Evolutionary conservation across 2,888 invertebrate species (phyloP).

Genomic region (Allophyes oxyacanthae): DNA sequence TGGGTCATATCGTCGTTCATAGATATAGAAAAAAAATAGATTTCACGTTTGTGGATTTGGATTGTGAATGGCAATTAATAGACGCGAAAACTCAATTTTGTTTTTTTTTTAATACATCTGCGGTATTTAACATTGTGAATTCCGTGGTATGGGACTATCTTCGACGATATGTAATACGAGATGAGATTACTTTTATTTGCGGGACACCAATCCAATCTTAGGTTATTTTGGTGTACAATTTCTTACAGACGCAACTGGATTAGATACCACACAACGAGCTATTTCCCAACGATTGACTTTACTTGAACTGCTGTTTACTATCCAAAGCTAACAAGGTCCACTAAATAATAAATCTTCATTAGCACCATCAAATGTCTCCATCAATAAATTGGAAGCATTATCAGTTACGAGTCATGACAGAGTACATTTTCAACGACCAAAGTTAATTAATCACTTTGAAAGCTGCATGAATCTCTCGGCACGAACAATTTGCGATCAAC

Average conservation of each 20-base stretch:
- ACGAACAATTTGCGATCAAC: slow-evolving; percentile 43
- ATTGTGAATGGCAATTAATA: too few species aligned
- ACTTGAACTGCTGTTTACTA: slow-evolving; percentile 8
- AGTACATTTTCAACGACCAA: slow-evolving; percentile 31
- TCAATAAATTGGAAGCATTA: slow-evolving; percentile 38
- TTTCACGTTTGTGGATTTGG: too few species aligned
- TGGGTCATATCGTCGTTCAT: too few species aligned
- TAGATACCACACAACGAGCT: too few species aligned
- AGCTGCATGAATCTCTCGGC: slow-evolving; percentile 49
- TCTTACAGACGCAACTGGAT: too few species aligned
- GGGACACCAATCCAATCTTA: slow-evolving; percentile 16
- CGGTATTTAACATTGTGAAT: too few species aligned
- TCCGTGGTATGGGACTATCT: too few species aligned
- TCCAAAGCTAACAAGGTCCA: slow-evolving; percentile 12
- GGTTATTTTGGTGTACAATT: slow-evolving; percentile 4
- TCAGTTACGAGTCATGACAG: slow-evolving; percentile 32
- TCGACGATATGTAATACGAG: slow-evolving; percentile 16
- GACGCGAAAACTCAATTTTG: too few species aligned
- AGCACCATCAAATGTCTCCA: slow-evolving; percentile 28
- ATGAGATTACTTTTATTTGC: slow-evolving; percentile 16
- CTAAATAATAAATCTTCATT: slow-evolving; percentile 47
- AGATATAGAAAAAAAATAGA: too few species aligned
- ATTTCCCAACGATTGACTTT: too few species aligned
- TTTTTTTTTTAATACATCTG: too few species aligned
- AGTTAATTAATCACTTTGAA: slow-evolving; percentile 54